These are phyloP conservation scores for Uloborus plumipes DNA, from an alignment of 2,888 invertebrate genomes.

Conservation along the genomic window DNA sequence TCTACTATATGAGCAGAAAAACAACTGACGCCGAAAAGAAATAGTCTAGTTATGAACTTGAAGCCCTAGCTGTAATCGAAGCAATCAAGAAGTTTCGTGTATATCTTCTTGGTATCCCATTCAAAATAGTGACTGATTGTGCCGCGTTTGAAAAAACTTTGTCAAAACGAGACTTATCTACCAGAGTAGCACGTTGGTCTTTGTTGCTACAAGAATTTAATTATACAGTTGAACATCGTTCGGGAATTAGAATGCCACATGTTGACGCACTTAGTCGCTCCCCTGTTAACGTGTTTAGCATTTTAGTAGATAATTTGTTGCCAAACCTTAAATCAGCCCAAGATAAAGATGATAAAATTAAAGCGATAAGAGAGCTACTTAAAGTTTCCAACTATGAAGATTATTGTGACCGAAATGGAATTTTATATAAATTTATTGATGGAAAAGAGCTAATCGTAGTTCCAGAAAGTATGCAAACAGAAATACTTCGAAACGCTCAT, in stretches of 20 bases:
- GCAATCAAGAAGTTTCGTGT: constrained; percentile 24
- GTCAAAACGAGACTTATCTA: background rate
- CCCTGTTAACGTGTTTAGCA: no score
- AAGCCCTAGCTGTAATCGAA: constrained; percentile 22
- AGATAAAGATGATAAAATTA: no score
- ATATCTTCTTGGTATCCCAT: constrained; percentile 11
- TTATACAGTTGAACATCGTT: constrained; percentile 13
- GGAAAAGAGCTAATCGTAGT: background rate
- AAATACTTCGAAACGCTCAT: background rate
- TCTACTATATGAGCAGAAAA: constrained; percentile 10
- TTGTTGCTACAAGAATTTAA: constrained; percentile 20
- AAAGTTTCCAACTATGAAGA: background rate
- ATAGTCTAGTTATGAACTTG: constrained; percentile 30
- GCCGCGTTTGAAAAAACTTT: constrained; percentile 2
- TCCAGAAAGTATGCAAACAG: background rate
- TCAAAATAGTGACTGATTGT: constrained; percentile 29
- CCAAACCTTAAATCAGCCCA: no score
- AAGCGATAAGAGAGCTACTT: no score
- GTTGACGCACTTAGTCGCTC: constrained; percentile 34
- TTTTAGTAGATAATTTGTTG: no score
- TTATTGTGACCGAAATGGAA: background rate
- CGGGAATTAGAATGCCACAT: constrained; percentile 28
- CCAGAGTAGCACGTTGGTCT: constrained; percentile 21
- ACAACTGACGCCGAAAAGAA: constrained; percentile 12
- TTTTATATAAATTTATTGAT: background rate